These are phyloP conservation scores for Rhingia campestris DNA, from an alignment of 2,888 invertebrate species.

Conservation along the genomic window DNA sequence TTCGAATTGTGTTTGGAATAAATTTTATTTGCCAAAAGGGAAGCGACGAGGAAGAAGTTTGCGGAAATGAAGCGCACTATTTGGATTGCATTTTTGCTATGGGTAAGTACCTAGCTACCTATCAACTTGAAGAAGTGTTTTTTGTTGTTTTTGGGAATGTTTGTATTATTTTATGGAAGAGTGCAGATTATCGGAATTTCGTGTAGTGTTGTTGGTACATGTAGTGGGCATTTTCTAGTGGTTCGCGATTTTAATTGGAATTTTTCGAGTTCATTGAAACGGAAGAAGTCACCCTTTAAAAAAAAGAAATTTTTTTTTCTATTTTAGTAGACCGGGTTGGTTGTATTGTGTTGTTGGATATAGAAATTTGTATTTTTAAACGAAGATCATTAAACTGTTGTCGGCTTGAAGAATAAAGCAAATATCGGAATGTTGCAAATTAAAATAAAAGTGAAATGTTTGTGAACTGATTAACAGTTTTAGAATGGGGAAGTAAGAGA, in stretches of 20 bases:
- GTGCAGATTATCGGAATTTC: constrained; percentile 26
- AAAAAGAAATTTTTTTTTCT: too few species aligned
- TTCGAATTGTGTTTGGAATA: constrained; percentile 18
- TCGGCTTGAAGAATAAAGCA: neutral
- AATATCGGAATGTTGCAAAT: neutral
- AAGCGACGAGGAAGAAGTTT: constrained; percentile 40
- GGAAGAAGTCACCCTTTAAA: constrained; percentile 6
- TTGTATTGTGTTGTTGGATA: constrained; percentile 2
- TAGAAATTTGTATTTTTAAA: constrained; percentile 34
- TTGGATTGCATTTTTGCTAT: constrained; percentile 72
- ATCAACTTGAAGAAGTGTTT: too few species aligned
- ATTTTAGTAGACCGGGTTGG: too few species aligned
- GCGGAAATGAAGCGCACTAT: constrained; percentile 72
- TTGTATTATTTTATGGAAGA: constrained; percentile 10
- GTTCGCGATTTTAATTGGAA: constrained; percentile 44
- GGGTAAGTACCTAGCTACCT: constrained; percentile 55
- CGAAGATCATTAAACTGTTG: constrained; percentile 42
- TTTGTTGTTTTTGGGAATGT: constrained; percentile 14
- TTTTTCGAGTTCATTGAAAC: constrained; percentile 31
- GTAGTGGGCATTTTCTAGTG: constrained; percentile 20
- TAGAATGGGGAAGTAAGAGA: too few species aligned
- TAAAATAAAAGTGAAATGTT: neutral
- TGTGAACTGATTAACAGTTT: too few species aligned
- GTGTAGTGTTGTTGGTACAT: constrained; percentile 4
- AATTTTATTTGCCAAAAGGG: neutral